Conservation (phyloP, 1,140 invertebrate genomes). For the Lucilia sericata region DNA sequence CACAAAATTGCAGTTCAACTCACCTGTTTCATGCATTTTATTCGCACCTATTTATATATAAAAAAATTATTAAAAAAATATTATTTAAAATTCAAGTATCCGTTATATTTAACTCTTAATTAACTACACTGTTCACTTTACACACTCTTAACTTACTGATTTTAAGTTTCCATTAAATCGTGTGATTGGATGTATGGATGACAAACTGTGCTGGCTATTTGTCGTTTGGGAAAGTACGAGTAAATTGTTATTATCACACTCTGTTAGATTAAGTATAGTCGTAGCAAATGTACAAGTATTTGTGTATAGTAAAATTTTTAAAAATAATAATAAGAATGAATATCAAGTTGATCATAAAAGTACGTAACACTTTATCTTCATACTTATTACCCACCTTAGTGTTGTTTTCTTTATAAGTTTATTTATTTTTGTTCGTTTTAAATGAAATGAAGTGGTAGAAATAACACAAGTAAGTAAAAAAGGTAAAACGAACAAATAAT, state of each 20-base stretch:
- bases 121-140: neutral
- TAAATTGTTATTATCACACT: slow-evolving; percentile 25
- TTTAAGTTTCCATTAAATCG: neutral
- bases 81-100: neutral
- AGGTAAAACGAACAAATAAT: neutral
- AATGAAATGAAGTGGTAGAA: slow-evolving; percentile 9
- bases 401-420: neutral
- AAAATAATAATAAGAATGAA: neutral
- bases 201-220: neutral
- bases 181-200: neutral
- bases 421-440: neutral
- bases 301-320: neutral
- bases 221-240: neutral
- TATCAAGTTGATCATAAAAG: slow-evolving; percentile 21
- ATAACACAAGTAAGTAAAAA: neutral
- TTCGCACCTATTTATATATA: neutral
- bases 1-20: neutral
- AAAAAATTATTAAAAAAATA: neutral
- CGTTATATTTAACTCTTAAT: neutral
- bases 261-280: neutral
- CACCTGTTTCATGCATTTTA: neutral
- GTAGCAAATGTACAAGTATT: neutral
- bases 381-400: neutral
- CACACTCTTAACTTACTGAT: slow-evolving; percentile 11
- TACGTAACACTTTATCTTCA: slow-evolving; percentile 20